Percentiles rank a stretch among this genome's conserved stretches.
Conservation (phyloP, 2,888 invertebrate genomes). For the Tridacna gigas region DNA sequence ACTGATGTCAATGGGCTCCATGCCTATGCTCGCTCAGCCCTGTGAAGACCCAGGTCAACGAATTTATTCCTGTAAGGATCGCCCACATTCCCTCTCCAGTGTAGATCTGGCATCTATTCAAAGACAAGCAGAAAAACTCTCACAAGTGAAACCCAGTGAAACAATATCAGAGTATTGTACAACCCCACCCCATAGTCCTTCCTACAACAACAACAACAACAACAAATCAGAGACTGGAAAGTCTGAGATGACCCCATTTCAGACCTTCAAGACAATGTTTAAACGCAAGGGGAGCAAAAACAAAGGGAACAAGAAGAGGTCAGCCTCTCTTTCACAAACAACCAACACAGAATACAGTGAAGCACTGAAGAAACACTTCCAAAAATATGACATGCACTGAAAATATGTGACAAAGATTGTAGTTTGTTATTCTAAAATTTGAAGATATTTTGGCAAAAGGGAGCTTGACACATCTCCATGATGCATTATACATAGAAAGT, state of each 20-base stretch:
- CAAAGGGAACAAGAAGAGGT: slow-evolving; percentile 74
- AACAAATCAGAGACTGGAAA: slow-evolving; percentile 44
- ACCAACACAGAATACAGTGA: slow-evolving; percentile 72
- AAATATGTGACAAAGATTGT: no score
- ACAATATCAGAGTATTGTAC: slow-evolving; percentile 20
- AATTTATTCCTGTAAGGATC: slow-evolving; percentile 64
- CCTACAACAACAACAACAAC: slow-evolving; percentile 32
- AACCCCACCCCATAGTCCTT: slow-evolving; percentile 56
- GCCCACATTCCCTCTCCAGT: slow-evolving; percentile 76
- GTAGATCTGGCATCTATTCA: slow-evolving; percentile 68
- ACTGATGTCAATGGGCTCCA: slow-evolving; percentile 69
- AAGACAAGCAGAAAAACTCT: slow-evolving; percentile 54
- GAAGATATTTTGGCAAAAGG: no score
- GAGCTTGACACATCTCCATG: no score
- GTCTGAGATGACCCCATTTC: slow-evolving; percentile 75
- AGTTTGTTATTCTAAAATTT: no score
- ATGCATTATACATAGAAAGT: no score
- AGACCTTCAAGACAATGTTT: slow-evolving; percentile 78
- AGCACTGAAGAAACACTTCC: slow-evolving; percentile 77
- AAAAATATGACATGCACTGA: slow-evolving; percentile 77
- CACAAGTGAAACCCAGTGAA: slow-evolving; percentile 35
- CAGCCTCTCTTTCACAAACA: slow-evolving; percentile 73
- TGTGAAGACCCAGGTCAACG: slow-evolving; percentile 54
- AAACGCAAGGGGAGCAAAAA: slow-evolving; percentile 78
- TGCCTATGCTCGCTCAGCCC: slow-evolving; percentile 66